phyloP scores from a whole-genome alignment of 2,113 vertebrate genomes.

The Elachura formosa region DNA sequence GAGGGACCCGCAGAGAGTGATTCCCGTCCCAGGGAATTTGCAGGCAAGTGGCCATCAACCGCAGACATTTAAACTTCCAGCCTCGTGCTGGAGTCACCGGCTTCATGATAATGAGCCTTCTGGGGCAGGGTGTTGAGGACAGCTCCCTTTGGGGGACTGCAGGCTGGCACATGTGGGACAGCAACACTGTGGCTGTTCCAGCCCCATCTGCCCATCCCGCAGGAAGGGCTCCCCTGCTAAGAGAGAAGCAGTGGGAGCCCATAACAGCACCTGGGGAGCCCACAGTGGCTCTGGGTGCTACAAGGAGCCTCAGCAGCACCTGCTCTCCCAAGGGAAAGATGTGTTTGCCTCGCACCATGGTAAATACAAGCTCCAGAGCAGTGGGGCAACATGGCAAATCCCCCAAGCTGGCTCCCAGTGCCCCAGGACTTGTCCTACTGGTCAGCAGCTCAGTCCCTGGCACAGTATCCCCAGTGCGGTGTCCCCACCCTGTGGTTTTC shows the following conservation, averaged over 20 bases:
- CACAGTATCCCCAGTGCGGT: background rate
- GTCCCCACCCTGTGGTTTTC: accelerated
- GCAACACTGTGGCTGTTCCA: background rate
- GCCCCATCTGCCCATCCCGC: background rate
- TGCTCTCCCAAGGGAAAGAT: background rate
- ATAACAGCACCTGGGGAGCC: background rate
- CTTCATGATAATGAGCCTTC: background rate
- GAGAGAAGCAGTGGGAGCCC: background rate
- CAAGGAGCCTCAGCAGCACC: background rate
- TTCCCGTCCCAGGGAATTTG: background rate
- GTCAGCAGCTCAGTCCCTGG: background rate
- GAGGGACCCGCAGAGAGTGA: background rate
- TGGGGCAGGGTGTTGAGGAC: background rate
- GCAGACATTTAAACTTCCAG: background rate
- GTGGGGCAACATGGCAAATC: accelerated
- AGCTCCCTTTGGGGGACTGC: background rate
- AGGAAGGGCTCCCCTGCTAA: background rate
- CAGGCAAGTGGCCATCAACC: background rate
- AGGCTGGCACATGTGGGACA: background rate
- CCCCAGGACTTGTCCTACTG: background rate
- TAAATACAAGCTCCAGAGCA: background rate
- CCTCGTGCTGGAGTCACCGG: background rate
- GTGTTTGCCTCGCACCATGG: accelerated
- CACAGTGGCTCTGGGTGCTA: accelerated
- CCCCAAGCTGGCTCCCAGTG: accelerated